These are phyloP conservation scores for Lithodes maja DNA, from an alignment of 2,888 invertebrate genomes.

Conservation along the genomic window DNA sequence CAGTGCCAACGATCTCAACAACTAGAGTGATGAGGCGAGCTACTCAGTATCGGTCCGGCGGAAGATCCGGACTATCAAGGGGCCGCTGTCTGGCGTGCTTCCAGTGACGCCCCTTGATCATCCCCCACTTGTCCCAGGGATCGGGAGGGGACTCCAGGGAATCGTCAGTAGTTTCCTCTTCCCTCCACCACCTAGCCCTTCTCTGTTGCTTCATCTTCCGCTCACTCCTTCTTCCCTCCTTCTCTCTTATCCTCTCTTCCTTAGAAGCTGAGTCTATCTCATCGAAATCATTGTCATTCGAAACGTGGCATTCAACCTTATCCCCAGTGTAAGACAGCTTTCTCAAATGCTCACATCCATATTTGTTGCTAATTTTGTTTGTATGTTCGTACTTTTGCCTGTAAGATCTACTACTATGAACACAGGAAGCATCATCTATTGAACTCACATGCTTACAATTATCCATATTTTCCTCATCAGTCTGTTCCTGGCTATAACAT, in stretches of 20 bases:
- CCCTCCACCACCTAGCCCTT: constrained; percentile 4
- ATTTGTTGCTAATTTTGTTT: no score
- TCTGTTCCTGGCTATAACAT: no score
- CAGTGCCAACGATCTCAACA: no score
- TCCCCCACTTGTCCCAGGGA: neutral
- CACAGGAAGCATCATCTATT: no score
- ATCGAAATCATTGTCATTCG: neutral
- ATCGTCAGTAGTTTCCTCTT: neutral
- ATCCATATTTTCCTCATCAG: no score
- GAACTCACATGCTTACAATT: no score
- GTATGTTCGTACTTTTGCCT: no score
- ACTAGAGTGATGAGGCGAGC: neutral
- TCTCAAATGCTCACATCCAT: no score
- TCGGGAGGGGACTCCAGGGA: neutral
- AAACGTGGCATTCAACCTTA: neutral
- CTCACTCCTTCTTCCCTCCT: neutral
- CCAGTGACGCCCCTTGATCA: neutral
- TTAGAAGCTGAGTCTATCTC: neutral
- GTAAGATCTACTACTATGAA: no score
- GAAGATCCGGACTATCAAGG: neutral
- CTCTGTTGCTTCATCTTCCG: neutral
- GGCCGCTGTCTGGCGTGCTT: neutral
- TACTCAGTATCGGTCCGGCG: neutral
- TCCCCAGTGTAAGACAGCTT: no score
- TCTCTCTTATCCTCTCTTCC: neutral